phyloP scores from a whole-genome alignment of 2,797 vertebrate species.

The Gorsachius magnificus region DNA sequence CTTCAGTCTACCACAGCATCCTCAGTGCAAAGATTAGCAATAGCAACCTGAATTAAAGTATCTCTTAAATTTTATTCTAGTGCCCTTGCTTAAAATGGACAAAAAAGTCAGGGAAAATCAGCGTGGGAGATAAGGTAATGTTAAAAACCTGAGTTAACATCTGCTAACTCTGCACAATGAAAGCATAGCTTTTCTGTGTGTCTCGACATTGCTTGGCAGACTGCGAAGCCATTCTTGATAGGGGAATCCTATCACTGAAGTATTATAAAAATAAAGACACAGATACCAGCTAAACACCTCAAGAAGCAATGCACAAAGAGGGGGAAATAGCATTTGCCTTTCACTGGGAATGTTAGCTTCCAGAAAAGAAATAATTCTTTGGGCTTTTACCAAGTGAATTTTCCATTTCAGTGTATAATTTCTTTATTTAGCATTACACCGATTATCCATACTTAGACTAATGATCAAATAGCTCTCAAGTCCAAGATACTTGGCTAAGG shows the following conservation, averaged over 20 bases:
- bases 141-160: neutral
- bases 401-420: slow-evolving; percentile 67
- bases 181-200: neutral
- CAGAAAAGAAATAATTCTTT: slow-evolving; percentile 51
- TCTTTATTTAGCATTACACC: slow-evolving; percentile 70
- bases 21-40: neutral
- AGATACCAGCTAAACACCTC: neutral
- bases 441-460: slow-evolving; percentile 71
- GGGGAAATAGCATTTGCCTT: neutral
- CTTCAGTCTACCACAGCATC: neutral
- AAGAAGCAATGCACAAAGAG: neutral
- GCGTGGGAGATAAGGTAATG: neutral
- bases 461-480: slow-evolving; percentile 69
- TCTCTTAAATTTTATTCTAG: neutral
- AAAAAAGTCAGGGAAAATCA: neutral
- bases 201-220: neutral
- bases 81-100: neutral
- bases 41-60: neutral
- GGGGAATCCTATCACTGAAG: neutral
- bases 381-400: slow-evolving; percentile 49
- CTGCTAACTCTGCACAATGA: neutral
- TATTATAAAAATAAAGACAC: neutral
- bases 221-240: neutral
- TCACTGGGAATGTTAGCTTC: neutral
- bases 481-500: slow-evolving; percentile 61